phyloP scores from a whole-genome alignment of 1,140 invertebrate species.

The Trialeurodes vaporariorum region DNA sequence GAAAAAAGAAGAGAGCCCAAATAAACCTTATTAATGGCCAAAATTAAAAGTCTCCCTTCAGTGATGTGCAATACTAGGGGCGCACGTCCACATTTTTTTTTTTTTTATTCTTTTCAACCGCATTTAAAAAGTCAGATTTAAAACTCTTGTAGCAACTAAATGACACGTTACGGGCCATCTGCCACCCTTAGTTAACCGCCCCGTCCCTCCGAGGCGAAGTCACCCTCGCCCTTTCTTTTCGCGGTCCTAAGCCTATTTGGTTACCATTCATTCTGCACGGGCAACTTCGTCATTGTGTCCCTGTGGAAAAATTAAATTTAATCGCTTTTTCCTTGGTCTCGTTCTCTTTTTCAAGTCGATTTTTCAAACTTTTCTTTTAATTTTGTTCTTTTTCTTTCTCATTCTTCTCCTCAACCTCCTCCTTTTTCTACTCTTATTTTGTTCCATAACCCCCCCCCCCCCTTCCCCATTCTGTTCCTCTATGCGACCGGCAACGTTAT shows the following conservation, averaged over 20 bases:
- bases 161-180: not conserved
- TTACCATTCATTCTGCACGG: not conserved
- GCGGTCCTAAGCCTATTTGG: not conserved
- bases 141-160: not conserved
- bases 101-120: not conserved
- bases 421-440: not conserved
- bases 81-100: not conserved
- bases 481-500: not conserved
- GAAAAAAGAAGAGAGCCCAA: too few species aligned
- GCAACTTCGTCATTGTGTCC: not conserved
- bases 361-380: not conserved
- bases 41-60: not conserved
- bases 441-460: too few species aligned
- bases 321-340: not conserved
- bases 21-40: not conserved
- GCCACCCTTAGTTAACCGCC: not conserved
- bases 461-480: too few species aligned
- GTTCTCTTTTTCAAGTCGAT: not conserved
- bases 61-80: not conserved
- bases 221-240: not conserved
- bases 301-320: not conserved
- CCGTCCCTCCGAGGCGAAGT: too few species aligned
- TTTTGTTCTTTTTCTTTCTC: not conserved
- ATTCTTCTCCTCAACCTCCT: not conserved
- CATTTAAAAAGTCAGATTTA: conserved; percentile 1